Evolutionary conservation across 1,140 invertebrate genomes (phyloP).

Genomic region (Leptopilina boulardi): DNA sequence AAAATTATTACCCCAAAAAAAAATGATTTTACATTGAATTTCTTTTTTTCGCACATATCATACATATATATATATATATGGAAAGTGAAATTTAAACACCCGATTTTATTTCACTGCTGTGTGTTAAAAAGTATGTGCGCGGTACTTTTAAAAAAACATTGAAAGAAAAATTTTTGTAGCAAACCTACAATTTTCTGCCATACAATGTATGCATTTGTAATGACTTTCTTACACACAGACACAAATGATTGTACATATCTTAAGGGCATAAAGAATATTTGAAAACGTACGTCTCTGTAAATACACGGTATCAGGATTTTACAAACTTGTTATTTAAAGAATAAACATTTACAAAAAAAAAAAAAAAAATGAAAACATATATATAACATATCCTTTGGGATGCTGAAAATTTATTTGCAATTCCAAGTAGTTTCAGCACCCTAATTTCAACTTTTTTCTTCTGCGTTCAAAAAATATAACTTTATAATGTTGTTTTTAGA

Average conservation of each 20-base stretch:
- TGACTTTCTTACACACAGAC: not conserved
- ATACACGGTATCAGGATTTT: not conserved
- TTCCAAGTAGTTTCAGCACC: too few relatives aligned
- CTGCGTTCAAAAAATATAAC: too few relatives aligned
- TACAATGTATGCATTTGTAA: not conserved
- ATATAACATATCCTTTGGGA: too few relatives aligned
- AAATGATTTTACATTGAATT: not conserved
- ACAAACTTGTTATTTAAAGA: too few relatives aligned
- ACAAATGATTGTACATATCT: not conserved
- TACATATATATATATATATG: not conserved
- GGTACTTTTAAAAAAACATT: not conserved
- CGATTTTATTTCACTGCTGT: not conserved
- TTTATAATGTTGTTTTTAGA: too few relatives aligned
- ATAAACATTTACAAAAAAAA: too few relatives aligned
- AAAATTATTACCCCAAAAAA: conserved; percentile 5
- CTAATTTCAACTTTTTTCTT: too few relatives aligned
- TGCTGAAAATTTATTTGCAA: too few relatives aligned
- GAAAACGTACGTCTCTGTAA: not conserved
- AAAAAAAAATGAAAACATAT: too few relatives aligned
- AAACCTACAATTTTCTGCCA: conserved; percentile 12
- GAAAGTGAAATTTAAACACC: not conserved
- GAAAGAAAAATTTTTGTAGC: not conserved
- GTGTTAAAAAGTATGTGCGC: not conserved
- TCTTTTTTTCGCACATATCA: not conserved
- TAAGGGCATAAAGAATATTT: not conserved